phyloP scores from a whole-genome alignment of 2,113 vertebrate genomes.

The Microtus ochrogaster region DNA sequence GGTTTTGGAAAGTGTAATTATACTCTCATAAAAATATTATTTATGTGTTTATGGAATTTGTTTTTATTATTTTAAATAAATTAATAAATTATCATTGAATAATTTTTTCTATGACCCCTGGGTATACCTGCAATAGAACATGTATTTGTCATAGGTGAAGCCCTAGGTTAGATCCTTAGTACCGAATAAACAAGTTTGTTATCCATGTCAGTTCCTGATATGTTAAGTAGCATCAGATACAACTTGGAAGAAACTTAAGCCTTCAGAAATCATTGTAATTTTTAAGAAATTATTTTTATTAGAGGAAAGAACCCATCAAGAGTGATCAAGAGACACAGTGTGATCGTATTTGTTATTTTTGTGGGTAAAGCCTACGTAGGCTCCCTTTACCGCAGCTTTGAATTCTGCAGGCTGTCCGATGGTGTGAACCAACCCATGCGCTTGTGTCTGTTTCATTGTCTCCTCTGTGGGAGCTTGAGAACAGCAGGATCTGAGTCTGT shows the following conservation, averaged over 20 bases:
- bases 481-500: not conserved
- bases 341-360: not conserved
- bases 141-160: not conserved
- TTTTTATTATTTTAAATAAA: slow-evolving; percentile 35
- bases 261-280: not conserved
- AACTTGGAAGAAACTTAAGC: not conserved
- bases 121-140: not conserved
- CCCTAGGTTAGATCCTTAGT: not conserved
- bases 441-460: not conserved
- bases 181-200: not conserved
- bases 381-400: not conserved
- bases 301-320: not conserved
- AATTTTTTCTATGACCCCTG: not conserved
- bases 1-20: not conserved
- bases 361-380: not conserved
- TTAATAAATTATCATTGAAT: not conserved
- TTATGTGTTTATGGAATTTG: not conserved
- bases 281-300: not conserved
- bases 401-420: not conserved
- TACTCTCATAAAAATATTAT: slow-evolving; percentile 4
- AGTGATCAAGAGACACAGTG: not conserved
- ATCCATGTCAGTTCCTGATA: not conserved
- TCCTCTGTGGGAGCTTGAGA: not conserved
- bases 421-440: too few species aligned
- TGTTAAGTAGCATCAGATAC: not conserved